These are phyloP conservation scores for Epinotia ramella DNA, from an alignment of 2,888 invertebrate species.

Conservation along the genomic window DNA sequence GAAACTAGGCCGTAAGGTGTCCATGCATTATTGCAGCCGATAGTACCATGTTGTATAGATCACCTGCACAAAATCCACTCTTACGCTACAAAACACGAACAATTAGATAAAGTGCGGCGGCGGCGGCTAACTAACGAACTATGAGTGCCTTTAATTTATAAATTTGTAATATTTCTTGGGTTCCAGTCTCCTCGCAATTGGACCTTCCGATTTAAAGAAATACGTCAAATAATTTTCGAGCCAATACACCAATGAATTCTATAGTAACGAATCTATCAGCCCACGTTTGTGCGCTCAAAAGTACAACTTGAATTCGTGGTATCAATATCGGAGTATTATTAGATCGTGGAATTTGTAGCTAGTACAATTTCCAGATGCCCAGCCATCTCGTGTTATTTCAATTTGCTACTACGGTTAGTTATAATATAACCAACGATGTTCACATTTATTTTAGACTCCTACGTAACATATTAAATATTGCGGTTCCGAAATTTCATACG, in stretches of 20 bases:
- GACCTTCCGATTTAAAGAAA: not conserved
- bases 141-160: too few relatives aligned
- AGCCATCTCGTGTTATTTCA: not conserved
- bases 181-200: not conserved
- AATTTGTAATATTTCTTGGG: too few relatives aligned
- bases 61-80: too few relatives aligned
- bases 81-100: not conserved
- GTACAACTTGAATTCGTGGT: too few relatives aligned
- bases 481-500: not conserved
- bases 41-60: too few relatives aligned
- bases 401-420: not conserved
- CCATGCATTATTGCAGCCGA: too few relatives aligned
- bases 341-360: not conserved
- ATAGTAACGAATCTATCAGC: too few relatives aligned
- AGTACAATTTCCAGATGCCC: not conserved
- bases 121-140: too few relatives aligned
- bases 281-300: too few relatives aligned
- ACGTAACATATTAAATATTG: not conserved
- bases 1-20: too few relatives aligned
- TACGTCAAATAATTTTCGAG: too few relatives aligned
- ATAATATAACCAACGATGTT: not conserved
- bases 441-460: not conserved
- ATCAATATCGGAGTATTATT: not conserved
- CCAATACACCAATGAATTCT: not conserved
- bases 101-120: not conserved